Percentiles rank a stretch among this genome's conserved stretches.
phyloP scores from a whole-genome alignment of 2,113 vertebrate genomes.

The Trochalopteron elliotii region DNA sequence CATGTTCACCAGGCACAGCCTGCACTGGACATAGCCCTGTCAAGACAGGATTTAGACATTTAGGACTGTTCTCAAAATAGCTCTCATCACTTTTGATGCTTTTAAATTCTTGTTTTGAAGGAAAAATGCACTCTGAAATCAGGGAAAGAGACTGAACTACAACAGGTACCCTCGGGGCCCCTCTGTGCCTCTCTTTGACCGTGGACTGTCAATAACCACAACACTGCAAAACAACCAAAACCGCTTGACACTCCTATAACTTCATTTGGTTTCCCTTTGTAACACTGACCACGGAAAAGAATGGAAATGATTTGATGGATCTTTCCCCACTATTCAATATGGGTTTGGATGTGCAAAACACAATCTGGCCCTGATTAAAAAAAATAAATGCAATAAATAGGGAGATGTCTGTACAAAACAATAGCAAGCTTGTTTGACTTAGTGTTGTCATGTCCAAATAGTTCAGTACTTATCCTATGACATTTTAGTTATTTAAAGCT shows the following conservation, averaged over 20 bases:
- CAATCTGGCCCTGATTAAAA: not conserved
- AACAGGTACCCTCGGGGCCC: not conserved
- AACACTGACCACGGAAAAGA: not conserved
- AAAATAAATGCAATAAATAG: not conserved
- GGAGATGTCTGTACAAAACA: not conserved
- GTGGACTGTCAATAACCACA: not conserved
- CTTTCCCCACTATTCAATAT: not conserved
- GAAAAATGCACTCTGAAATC: not conserved
- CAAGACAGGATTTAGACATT: not conserved
- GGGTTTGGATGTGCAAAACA: not conserved
- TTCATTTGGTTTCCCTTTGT: not conserved
- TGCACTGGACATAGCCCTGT: not conserved
- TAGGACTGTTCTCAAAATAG: not conserved
- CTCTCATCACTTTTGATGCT: not conserved
- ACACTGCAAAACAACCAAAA: not conserved
- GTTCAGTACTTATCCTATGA: not conserved
- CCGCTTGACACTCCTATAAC: not conserved
- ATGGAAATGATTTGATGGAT: not conserved
- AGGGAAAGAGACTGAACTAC: not conserved
- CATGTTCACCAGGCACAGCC: not conserved
- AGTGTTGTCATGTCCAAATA: not conserved
- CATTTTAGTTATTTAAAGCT: not conserved
- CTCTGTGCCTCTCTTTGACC: not conserved
- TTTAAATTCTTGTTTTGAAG: not conserved
- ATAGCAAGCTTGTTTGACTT: not conserved